Conservation (phyloP, 2,797 vertebrate genomes). For the Aselliscus stoliczkanus region DNA sequence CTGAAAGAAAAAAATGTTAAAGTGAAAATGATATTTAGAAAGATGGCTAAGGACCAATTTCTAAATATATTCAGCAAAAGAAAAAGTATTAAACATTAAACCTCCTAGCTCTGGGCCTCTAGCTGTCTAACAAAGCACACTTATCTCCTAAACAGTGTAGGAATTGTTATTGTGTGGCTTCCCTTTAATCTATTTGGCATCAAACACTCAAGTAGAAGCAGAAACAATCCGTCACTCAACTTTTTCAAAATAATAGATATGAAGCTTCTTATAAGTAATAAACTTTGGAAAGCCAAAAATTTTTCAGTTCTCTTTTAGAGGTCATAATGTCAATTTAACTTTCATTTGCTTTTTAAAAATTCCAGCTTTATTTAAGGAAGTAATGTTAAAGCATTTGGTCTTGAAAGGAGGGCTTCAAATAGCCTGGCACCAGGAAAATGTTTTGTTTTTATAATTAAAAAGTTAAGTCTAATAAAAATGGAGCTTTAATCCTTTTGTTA, state of each 20-base stretch:
- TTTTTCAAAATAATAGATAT: not conserved
- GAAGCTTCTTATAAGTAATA: not conserved
- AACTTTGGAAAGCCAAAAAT: not conserved
- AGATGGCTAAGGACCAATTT: not conserved
- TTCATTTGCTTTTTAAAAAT: constrained; percentile 15
- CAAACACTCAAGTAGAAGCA: not conserved
- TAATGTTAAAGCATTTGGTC: not conserved
- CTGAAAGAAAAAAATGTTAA: constrained; percentile 29
- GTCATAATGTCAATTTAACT: not conserved
- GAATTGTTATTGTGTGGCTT: not conserved
- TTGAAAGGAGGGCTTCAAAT: not conserved
- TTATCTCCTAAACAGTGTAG: not conserved
- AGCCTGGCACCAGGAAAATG: not conserved
- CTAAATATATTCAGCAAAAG: not conserved
- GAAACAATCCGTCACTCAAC: not conserved
- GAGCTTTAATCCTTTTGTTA: not conserved
- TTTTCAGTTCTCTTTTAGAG: not conserved
- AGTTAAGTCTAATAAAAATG: not conserved
- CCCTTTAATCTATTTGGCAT: not conserved
- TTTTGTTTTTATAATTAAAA: constrained; percentile 26
- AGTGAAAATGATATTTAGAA: constrained; percentile 26
- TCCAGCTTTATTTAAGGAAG: not conserved
- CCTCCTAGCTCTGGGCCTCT: not conserved
- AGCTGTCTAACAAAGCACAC: not conserved
- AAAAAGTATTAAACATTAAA: not conserved